Evolutionary conservation across 2,113 vertebrate genomes (phyloP).

Genomic region (Dendropsophus ebraccatus): DNA sequence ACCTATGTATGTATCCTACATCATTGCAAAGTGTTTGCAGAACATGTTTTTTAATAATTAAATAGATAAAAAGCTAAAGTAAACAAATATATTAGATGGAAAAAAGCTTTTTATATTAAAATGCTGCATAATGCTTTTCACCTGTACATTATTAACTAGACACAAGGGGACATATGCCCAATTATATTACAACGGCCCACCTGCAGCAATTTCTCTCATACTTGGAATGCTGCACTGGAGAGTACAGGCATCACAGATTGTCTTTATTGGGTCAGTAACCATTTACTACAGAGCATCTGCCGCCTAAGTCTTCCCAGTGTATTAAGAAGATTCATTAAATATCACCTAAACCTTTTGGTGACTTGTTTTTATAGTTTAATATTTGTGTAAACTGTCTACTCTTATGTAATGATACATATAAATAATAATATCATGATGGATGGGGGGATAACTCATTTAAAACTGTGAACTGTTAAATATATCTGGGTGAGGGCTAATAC

Average conservation of each 20-base stretch:
- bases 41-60: too few relatives aligned
- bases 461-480: too few relatives aligned
- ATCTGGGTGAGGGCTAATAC: too few relatives aligned
- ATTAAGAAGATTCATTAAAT: neutral
- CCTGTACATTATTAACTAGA: constrained; percentile 11
- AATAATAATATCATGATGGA: too few relatives aligned
- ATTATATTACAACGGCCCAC: neutral
- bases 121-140: neutral
- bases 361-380: neutral
- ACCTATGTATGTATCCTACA: too few relatives aligned
- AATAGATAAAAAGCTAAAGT: neutral
- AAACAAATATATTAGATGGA: neutral
- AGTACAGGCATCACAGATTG: constrained; percentile 29
- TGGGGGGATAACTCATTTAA: too few relatives aligned
- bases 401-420: too few relatives aligned
- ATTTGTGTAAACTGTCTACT: neutral
- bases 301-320: neutral
- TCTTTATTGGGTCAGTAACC: constrained; percentile 22
- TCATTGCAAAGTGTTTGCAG: too few relatives aligned
- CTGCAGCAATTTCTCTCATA: neutral
- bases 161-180: neutral
- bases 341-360: neutral
- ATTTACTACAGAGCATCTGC: constrained; percentile 40
- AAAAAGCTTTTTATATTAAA: neutral
- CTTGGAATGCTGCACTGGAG: constrained; percentile 3